Conservation (phyloP, 1,140 invertebrate genomes). For the Holotrichia oblita region DNA sequence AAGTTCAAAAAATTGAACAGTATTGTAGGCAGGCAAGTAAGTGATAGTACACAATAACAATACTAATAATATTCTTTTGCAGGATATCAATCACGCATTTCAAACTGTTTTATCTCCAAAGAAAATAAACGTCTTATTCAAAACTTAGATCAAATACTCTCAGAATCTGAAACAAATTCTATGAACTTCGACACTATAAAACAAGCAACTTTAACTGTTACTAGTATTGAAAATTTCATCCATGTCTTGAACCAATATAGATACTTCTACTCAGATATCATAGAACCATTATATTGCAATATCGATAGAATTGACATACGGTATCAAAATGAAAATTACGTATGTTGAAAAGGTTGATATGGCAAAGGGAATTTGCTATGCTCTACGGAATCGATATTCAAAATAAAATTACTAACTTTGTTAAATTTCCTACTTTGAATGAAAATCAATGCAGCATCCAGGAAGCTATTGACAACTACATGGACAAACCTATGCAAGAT, state of each 20-base stretch:
- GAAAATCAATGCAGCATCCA: conserved; percentile 59
- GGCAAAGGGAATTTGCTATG: not conserved
- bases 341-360: conserved; percentile 50
- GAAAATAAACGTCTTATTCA: conserved; percentile 41
- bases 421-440: conserved; percentile 63
- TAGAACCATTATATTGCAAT: conserved; percentile 68
- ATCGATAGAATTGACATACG: conserved; percentile 70
- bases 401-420: conserved; percentile 57
- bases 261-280: conserved; percentile 73
- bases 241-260: conserved; percentile 60
- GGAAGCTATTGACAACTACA: conserved; percentile 62
- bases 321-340: conserved; percentile 64
- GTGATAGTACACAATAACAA: too few relatives aligned
- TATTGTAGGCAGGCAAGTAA: too few relatives aligned
- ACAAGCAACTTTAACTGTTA: not conserved
- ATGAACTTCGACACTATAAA: not conserved
- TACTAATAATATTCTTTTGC: conserved; percentile 39
- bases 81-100: conserved; percentile 51
- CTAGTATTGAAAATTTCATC: conserved; percentile 37
- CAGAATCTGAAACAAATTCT: not conserved
- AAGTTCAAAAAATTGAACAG: too few relatives aligned
- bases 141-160: not conserved
- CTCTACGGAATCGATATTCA: not conserved
- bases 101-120: conserved; percentile 49
- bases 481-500: conserved; percentile 56